Percentiles rank a stretch among this genome's conserved stretches.
Evolutionary conservation across 2,888 invertebrate genomes (phyloP).

Genomic region (Fragum whitleyi): DNA sequence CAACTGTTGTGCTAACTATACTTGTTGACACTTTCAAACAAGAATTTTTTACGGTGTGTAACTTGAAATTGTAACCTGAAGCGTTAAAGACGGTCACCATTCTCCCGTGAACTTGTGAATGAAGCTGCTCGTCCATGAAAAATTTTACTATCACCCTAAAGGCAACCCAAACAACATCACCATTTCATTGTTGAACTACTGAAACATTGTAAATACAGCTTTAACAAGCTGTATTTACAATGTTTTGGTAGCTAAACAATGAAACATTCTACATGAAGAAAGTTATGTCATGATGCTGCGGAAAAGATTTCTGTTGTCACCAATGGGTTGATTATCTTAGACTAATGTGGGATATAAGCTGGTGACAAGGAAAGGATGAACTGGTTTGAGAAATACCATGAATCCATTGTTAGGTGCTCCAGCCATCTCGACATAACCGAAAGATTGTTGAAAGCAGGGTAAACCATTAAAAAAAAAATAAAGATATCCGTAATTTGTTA

Average conservation of each 20-base stretch:
- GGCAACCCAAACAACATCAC: not conserved
- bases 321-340: too few species aligned
- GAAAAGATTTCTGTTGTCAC: not conserved
- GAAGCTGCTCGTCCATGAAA: conserved; percentile 24
- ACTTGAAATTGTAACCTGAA: conserved; percentile 7
- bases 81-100: conserved; percentile 32
- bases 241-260: too few species aligned
- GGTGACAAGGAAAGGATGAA: too few species aligned
- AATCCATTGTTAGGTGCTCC: too few species aligned
- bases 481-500: too few species aligned
- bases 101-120: conserved; percentile 33
- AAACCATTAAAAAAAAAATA: too few species aligned
- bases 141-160: not conserved
- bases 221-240: too few species aligned
- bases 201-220: too few species aligned
- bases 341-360: too few species aligned
- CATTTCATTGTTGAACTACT: not conserved
- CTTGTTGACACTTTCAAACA: conserved; percentile 7
- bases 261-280: not conserved
- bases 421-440: too few species aligned
- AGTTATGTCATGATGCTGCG: not conserved
- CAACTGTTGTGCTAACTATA: not conserved
- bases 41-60: conserved; percentile 17
- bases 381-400: too few species aligned
- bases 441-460: too few species aligned